Percentiles rank a stretch among this genome's conserved stretches.
Conservation (phyloP, 1,140 invertebrate species). For the Nasonia longicornis region DNA sequence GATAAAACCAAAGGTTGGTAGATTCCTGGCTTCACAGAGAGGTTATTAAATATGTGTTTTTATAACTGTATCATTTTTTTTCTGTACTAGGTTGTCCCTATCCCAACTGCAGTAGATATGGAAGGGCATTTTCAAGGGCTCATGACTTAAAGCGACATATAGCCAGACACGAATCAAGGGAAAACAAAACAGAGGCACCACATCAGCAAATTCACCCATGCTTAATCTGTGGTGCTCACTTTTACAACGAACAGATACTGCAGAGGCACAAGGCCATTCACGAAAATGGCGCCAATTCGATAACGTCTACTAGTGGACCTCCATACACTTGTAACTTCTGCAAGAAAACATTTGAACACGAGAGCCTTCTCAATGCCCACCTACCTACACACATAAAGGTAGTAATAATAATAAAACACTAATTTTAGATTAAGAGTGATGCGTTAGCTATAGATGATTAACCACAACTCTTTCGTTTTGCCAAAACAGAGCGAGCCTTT, state of each 20-base stretch:
- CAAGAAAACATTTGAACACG: constrained; percentile 56
- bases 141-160: constrained; percentile 67
- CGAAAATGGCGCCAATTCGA: constrained; percentile 27
- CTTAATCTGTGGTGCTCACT: constrained; percentile 53
- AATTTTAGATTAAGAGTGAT: background rate
- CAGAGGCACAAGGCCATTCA: constrained; percentile 52
- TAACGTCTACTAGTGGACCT: constrained; percentile 46
- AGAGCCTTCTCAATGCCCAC: constrained; percentile 60
- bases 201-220: constrained; percentile 52
- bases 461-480: background rate
- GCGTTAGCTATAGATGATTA: background rate
- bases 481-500: constrained; percentile 31
- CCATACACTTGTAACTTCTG: constrained; percentile 55
- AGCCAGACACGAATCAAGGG: constrained; percentile 62
- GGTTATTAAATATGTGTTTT: constrained; percentile 30
- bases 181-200: constrained; percentile 57
- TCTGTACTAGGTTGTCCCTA: constrained; percentile 59
- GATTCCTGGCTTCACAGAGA: background rate
- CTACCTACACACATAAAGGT: constrained; percentile 62
- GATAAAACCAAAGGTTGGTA: constrained; percentile 45
- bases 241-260: constrained; percentile 55
- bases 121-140: constrained; percentile 63
- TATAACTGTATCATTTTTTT: constrained; percentile 7
- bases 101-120: constrained; percentile 60
- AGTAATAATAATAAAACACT: background rate